Percentiles rank a stretch among this genome's conserved stretches.
phyloP scores from a whole-genome alignment of 2,888 invertebrate species.

The Andrena chrysosceles region DNA sequence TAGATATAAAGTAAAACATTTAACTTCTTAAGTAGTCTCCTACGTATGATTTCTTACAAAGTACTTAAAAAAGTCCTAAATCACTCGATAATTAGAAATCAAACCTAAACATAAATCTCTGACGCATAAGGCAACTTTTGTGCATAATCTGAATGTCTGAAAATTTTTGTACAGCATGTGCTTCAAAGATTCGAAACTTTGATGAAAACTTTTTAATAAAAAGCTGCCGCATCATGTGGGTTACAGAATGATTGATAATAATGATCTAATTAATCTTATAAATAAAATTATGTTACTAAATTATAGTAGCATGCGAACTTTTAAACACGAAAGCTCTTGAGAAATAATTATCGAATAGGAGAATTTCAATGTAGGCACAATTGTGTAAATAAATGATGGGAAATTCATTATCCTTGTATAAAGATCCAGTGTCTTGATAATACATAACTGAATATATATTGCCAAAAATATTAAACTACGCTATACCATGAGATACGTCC shows the following conservation, averaged over 20 bases:
- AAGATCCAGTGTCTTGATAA: not conserved
- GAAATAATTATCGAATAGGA: not conserved
- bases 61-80: not conserved
- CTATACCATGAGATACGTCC: conserved; percentile 47
- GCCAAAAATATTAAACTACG: not conserved
- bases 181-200: conserved; percentile 63
- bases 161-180: conserved; percentile 67
- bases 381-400: not conserved
- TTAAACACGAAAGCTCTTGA: not conserved
- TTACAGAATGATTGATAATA: not conserved
- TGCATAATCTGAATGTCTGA: conserved; percentile 18
- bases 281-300: conserved; percentile 5
- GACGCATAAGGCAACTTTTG: conserved; percentile 6
- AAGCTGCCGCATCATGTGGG: not conserved
- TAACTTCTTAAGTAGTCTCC: conserved; percentile 72
- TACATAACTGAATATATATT: not conserved
- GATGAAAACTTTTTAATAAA: conserved; percentile 7
- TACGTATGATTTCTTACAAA: conserved; percentile 29
- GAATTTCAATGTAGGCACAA: not conserved
- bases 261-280: conserved; percentile 4
- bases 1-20: conserved; percentile 25
- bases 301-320: conserved; percentile 13
- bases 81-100: conserved; percentile 1
- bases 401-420: not conserved
- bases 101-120: conserved; percentile 26